Evolutionary conservation across 2,888 invertebrate species (phyloP).

Genomic region (Agrochola circellaris): DNA sequence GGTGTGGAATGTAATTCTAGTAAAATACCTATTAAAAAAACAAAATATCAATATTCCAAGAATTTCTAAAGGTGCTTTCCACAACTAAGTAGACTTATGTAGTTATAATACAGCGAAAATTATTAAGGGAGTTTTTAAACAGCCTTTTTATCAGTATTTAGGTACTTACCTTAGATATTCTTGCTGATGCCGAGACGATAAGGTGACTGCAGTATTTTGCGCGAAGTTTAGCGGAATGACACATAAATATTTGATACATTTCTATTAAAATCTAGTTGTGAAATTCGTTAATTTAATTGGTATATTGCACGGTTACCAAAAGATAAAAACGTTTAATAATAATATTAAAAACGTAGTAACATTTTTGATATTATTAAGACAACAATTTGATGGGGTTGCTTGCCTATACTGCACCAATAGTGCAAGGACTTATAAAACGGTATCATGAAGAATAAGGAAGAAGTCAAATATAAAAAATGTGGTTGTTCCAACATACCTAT

Average conservation of each 20-base stretch:
- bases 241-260: not conserved
- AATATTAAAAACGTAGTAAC: too few species aligned
- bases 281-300: not conserved
- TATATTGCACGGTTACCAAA: not conserved
- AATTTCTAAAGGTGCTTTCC: slow-evolving; percentile 6
- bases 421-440: not conserved
- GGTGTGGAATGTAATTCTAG: not conserved
- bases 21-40: not conserved
- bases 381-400: not conserved
- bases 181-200: not conserved
- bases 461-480: not conserved
- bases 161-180: not conserved
- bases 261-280: not conserved
- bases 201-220: slow-evolving; percentile 1
- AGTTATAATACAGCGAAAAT: not conserved
- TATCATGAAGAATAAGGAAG: not conserved
- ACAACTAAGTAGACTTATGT: not conserved
- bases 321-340: too few species aligned
- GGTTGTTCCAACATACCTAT: not conserved
- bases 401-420: too few species aligned
- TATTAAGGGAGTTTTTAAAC: not conserved
- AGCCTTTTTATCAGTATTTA: not conserved
- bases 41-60: not conserved
- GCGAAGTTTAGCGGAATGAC: not conserved
- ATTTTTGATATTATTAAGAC: too few species aligned